These are phyloP conservation scores for Haemorhous mexicanus DNA, from an alignment of 2,113 vertebrate genomes.

Conservation along the genomic window DNA sequence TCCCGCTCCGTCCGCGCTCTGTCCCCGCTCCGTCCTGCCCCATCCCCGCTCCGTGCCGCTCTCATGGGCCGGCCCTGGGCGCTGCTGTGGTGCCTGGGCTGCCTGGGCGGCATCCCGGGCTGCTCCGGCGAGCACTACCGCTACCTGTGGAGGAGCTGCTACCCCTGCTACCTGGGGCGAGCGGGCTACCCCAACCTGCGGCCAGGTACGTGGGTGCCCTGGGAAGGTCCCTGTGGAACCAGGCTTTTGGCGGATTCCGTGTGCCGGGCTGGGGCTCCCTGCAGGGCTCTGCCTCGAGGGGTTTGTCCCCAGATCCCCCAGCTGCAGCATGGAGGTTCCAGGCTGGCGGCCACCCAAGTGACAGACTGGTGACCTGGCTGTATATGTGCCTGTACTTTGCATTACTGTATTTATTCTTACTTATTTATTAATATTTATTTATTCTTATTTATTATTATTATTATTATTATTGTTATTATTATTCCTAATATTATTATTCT, in stretches of 20 bases:
- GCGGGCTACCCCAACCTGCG: constrained; percentile 51
- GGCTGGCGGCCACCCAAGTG: background rate
- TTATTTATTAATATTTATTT: background rate
- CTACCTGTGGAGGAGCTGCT: constrained; percentile 81
- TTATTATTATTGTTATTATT: too few species aligned
- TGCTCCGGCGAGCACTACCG: constrained; percentile 65
- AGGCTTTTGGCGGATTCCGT: rapidly evolving
- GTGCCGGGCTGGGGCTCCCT: background rate
- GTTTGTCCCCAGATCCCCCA: background rate
- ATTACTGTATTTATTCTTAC: background rate
- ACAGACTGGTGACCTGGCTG: background rate
- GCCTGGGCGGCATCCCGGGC: constrained; percentile 40
- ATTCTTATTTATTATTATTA: background rate
- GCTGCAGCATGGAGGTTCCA: too few species aligned
- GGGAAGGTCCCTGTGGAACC: background rate
- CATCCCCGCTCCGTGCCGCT: background rate
- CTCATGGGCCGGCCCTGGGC: constrained; percentile 35
- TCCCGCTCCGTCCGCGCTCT: rapidly evolving
- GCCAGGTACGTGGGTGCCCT: constrained; percentile 68
- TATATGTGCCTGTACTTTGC: background rate
- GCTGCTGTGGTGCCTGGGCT: constrained; percentile 61
- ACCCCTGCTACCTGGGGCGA: constrained; percentile 78
- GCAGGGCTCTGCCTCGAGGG: background rate
- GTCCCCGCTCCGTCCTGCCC: background rate
- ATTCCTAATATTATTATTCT: background rate